Conservation (phyloP, 2,113 vertebrate species). For the Psammodynastes pulverulentus region DNA sequence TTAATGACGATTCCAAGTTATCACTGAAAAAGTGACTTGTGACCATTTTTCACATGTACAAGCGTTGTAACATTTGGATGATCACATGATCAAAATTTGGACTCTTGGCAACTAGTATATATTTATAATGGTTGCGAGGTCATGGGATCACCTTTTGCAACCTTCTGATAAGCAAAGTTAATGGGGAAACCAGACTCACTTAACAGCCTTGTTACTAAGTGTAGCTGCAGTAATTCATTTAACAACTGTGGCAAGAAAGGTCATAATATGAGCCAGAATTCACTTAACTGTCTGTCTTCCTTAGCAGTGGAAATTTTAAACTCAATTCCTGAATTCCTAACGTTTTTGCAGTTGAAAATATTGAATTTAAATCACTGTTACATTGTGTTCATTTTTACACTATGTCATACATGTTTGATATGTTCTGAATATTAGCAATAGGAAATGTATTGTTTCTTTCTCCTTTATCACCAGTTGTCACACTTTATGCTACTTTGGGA, state of each 20-base stretch:
- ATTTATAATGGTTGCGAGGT: too few relatives aligned
- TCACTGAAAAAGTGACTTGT: too few relatives aligned
- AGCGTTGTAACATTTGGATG: too few relatives aligned
- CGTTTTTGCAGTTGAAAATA: neutral
- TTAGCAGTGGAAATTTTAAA: neutral
- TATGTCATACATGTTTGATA: neutral
- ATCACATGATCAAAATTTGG: too few relatives aligned
- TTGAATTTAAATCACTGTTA: neutral
- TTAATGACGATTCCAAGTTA: too few relatives aligned
- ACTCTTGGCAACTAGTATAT: too few relatives aligned
- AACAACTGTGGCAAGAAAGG: neutral
- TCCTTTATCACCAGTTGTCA: slow-evolving; percentile 80
- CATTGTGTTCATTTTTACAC: neutral
- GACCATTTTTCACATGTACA: too few relatives aligned
- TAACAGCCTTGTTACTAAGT: neutral
- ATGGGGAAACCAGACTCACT: neutral
- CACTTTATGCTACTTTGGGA: slow-evolving; percentile 90
- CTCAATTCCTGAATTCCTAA: neutral
- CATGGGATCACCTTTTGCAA: too few relatives aligned
- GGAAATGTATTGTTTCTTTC: neutral
- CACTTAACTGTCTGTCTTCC: neutral
- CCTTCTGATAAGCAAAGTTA: too few relatives aligned
- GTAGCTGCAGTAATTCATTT: neutral
- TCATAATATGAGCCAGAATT: neutral
- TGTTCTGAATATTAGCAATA: neutral